Percentiles rank a stretch among this genome's conserved stretches.
Evolutionary conservation across 2,888 invertebrate species (phyloP).

Genomic region (Pristionchus maxplancki): DNA sequence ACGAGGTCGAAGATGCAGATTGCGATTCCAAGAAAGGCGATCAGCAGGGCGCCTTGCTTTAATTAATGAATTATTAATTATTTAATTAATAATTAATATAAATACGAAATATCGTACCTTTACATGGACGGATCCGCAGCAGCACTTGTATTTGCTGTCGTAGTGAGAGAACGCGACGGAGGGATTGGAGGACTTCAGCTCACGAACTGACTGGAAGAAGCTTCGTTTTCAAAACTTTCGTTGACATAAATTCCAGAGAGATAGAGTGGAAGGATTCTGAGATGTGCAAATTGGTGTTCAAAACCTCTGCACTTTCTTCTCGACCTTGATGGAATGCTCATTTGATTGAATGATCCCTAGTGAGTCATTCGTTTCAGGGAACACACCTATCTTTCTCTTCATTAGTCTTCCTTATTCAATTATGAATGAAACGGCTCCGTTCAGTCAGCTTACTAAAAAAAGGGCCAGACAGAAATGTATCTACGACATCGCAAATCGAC

Average conservation of each 20-base stretch:
- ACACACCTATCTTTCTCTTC: not conserved
- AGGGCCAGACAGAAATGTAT: no score
- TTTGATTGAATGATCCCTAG: not conserved
- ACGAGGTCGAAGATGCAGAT: constrained; percentile 55
- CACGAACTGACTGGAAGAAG: constrained; percentile 44
- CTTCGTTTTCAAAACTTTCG: no score
- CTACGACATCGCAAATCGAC: no score
- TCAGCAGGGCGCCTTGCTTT: constrained; percentile 59
- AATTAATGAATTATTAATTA: not conserved
- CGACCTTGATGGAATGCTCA: not conserved
- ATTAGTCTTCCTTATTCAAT: no score
- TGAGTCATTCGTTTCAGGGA: not conserved
- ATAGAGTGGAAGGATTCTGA: no score
- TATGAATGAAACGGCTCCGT: no score
- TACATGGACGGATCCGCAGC: constrained; percentile 62
- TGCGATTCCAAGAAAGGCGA: constrained; percentile 50
- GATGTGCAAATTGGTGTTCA: not conserved
- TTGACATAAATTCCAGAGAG: no score
- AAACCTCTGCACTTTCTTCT: not conserved
- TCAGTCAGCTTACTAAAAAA: no score
- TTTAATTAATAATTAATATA: not conserved
- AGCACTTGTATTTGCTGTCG: constrained; percentile 61
- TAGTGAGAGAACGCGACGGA: constrained; percentile 55
- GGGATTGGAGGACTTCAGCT: constrained; percentile 16
- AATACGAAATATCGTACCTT: no score